Base-by-base conservation (phyloP, 2,888 invertebrate genomes). In the Melinaea menophilus region DNA sequence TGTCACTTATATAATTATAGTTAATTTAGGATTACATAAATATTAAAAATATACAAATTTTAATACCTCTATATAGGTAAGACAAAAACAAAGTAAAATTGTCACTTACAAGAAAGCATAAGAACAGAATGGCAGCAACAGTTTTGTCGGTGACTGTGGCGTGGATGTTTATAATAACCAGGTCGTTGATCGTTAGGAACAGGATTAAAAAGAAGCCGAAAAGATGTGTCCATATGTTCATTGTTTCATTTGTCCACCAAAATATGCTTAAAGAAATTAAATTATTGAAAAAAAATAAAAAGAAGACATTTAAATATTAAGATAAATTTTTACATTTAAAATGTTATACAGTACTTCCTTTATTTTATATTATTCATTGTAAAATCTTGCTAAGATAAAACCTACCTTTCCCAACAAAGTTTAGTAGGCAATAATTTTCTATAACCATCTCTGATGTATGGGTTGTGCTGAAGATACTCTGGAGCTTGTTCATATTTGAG, bases 201-300 rank as follows among this genome's bases (percentile, higher is more conserved):
- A 96, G 90, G 78, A 99, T 96, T 61, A 98, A 87, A 82, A 95
- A 92, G 90, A 95, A 95, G 9, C 96, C 96, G 75, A 96, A 95
- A 77, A 99, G 92, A 82, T 99, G 99, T 56, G 97, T 97, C 99
- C 99, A 99, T 79, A 99, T 98, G 80, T 99, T 99, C 80, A 99
- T 93, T 0, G 98, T 98, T 86, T 99, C 99, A 83, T 99, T 99
- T 63, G 97, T 98, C 97, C 98, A 97, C 95, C 97, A 96, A 88
- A 98, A 97, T 79, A 97, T 92, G 83, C 98, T 97, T 90, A 69
- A 93, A 68, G 35, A 5, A 37, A 60, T 34, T 59, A 37, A 51
- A 12, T 51, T 1, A 35, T 51, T 2, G 35, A 22, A n/a, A 12
- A 2, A 11, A 56, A 45, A 12, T 56, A 11, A 56, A 45, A 31